phyloP scores from a whole-genome alignment of 2,113 vertebrate species.

The Muntiacus reevesi region DNA sequence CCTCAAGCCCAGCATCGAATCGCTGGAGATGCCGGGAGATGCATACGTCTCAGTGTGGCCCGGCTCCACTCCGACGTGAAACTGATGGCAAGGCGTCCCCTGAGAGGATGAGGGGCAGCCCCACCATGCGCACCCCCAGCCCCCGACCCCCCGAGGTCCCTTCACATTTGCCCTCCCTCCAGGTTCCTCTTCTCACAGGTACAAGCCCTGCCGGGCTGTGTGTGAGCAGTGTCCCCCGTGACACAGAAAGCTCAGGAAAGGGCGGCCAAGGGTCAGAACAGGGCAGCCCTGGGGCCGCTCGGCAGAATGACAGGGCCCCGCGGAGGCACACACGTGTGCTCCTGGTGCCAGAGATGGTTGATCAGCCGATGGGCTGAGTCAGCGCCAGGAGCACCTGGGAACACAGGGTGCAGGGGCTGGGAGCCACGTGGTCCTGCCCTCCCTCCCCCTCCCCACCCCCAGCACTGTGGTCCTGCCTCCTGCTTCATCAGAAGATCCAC shows the following conservation, averaged over 20 bases:
- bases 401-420: fast-evolving
- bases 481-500: background rate
- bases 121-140: background rate
- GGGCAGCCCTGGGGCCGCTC: background rate
- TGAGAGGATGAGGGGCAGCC: background rate
- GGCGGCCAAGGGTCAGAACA: background rate
- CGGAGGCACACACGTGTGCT: fast-evolving
- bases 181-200: background rate
- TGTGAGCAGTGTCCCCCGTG: fast-evolving
- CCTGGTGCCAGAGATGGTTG: background rate
- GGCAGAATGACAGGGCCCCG: background rate
- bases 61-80: background rate
- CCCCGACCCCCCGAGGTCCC: background rate
- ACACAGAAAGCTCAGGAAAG: background rate
- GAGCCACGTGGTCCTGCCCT: background rate
- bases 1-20: background rate
- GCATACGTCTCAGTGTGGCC: background rate
- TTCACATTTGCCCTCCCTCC: background rate
- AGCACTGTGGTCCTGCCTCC: fast-evolving
- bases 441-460: no score
- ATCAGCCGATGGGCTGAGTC: background rate
- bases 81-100: fast-evolving
- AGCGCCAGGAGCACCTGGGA: fast-evolving
- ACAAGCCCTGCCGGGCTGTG: background rate
- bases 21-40: no score